Conservation (phyloP, 1,140 invertebrate species). For the Drosophila sturtevanti region DNA sequence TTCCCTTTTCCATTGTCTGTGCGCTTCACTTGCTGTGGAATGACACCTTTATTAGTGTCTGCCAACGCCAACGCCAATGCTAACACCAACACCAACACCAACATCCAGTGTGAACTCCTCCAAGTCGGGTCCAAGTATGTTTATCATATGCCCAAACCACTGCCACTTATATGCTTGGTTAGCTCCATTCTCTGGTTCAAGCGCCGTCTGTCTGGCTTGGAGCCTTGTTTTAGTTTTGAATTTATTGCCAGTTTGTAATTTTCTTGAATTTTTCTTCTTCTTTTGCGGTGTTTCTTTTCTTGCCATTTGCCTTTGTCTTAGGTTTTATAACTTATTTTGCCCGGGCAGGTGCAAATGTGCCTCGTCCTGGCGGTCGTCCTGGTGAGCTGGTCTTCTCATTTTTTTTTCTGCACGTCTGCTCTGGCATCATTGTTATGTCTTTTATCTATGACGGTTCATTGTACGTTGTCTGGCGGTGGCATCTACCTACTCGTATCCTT, state of each 20-base stretch:
- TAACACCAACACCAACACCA: slow-evolving; percentile 52
- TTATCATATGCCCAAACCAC: slow-evolving; percentile 70
- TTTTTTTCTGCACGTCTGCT: slow-evolving; percentile 61
- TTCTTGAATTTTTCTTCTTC: slow-evolving; percentile 31
- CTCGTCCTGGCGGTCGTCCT: slow-evolving; percentile 25
- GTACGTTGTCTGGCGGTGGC: slow-evolving; percentile 41
- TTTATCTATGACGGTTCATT: slow-evolving; percentile 80
- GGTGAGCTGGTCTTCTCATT: slow-evolving; percentile 16
- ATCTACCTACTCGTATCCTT: slow-evolving; percentile 15
- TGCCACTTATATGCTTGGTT: slow-evolving; percentile 61
- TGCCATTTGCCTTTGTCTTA: slow-evolving; percentile 60
- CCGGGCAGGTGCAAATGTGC: slow-evolving; percentile 71
- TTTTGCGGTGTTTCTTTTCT: slow-evolving; percentile 17
- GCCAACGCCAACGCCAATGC: slow-evolving; percentile 49
- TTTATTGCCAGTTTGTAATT: slow-evolving; percentile 79
- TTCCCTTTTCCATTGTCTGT: background rate
- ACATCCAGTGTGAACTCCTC: slow-evolving; percentile 33
- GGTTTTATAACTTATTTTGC: slow-evolving; percentile 75
- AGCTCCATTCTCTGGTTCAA: slow-evolving; percentile 33
- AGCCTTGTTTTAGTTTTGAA: slow-evolving; percentile 78
- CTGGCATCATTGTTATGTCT: slow-evolving; percentile 74
- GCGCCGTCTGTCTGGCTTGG: slow-evolving; percentile 15
- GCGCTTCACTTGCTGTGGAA: slow-evolving; percentile 59
- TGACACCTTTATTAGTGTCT: slow-evolving; percentile 75
- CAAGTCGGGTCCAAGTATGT: slow-evolving; percentile 42